Evolutionary conservation across 2,888 invertebrate genomes (phyloP).

Genomic region (Dione vanillae): DNA sequence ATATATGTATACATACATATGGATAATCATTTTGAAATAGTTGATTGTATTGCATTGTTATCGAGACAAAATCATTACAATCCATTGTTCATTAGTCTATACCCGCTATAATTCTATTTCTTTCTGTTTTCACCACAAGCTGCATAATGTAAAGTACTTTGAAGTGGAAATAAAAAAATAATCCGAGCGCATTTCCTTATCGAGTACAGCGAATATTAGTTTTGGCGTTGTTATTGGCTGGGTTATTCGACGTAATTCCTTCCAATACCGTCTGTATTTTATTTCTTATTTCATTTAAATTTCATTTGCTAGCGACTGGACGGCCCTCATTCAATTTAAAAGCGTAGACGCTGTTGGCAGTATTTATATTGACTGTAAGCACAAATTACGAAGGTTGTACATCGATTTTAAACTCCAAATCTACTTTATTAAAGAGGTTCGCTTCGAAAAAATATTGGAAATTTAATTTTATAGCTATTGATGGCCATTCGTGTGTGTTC

Average conservation of each 20-base stretch:
- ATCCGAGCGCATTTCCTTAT: slow-evolving; percentile 25
- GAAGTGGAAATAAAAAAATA: slow-evolving; percentile 9
- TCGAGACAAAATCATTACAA: slow-evolving; percentile 3
- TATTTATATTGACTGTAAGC: slow-evolving; percentile 35
- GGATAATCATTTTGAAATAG: neutral
- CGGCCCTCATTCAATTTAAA: slow-evolving; percentile 41
- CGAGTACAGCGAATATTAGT: slow-evolving; percentile 42
- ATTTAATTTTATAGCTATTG: slow-evolving; percentile 3
- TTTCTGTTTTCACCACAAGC: slow-evolving; percentile 14
- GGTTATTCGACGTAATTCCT: slow-evolving; percentile 46
- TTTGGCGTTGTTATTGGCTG: slow-evolving; percentile 40
- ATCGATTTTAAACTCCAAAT: slow-evolving; percentile 22
- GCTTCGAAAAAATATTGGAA: slow-evolving; percentile 14
- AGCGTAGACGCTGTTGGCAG: slow-evolving; percentile 30
- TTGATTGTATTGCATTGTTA: neutral
- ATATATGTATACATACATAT: too few relatives aligned
- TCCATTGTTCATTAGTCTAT: slow-evolving; percentile 15
- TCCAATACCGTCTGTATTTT: slow-evolving; percentile 41
- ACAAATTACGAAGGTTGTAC: slow-evolving; percentile 24
- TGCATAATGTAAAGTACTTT: slow-evolving; percentile 12
- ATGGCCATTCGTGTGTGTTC: neutral
- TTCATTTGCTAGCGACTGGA: slow-evolving; percentile 47
- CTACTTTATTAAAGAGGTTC: slow-evolving; percentile 23
- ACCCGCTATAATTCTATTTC: neutral
- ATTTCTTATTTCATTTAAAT: slow-evolving; percentile 50